phyloP scores from a whole-genome alignment of 2,797 vertebrate species.

The Vipera ursinii region DNA sequence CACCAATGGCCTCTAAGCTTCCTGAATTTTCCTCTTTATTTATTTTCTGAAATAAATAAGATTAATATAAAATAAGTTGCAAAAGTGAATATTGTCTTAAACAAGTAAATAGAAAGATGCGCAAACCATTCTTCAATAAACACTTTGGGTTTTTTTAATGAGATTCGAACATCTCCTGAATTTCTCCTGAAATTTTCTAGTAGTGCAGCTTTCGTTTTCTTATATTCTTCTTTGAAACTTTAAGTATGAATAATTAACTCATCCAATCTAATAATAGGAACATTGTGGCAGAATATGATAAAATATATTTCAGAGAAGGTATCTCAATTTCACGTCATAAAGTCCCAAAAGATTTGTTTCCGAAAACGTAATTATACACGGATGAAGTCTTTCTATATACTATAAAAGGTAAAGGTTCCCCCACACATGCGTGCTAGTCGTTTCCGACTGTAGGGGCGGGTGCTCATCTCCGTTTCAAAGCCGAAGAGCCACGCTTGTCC shows the following conservation, averaged over 20 bases:
- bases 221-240: background rate
- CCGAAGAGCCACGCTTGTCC: no score
- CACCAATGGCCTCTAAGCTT: conserved; percentile 79
- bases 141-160: background rate
- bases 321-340: background rate
- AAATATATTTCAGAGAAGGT: background rate
- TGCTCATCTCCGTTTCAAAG: no score
- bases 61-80: conserved; percentile 34
- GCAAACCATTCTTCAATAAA: background rate
- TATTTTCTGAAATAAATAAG: conserved; percentile 69
- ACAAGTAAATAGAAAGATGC: background rate
- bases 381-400: background rate
- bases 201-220: background rate
- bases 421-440: no score
- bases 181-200: background rate
- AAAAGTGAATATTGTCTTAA: background rate
- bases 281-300: background rate
- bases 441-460: no score
- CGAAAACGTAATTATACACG: background rate
- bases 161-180: background rate
- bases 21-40: conserved; percentile 80
- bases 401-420: background rate
- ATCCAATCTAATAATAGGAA: background rate
- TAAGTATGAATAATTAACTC: background rate
- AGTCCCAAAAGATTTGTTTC: background rate